phyloP scores from a whole-genome alignment of 2,888 invertebrate species.

The Amiota mariae region DNA sequence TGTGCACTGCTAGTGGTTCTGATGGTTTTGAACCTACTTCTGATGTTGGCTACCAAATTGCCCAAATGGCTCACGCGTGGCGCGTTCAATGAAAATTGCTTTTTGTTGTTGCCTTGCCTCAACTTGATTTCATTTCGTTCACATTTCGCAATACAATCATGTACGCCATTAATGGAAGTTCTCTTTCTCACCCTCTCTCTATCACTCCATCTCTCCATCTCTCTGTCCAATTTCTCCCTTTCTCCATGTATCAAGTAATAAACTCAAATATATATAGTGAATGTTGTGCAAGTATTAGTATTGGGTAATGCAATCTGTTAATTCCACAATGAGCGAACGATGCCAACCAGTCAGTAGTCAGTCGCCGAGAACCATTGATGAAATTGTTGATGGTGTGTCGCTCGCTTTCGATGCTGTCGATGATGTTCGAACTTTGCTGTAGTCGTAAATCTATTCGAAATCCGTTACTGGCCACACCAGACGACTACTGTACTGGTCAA shows the following conservation, averaged over 20 bases:
- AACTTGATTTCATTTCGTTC: neutral
- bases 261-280: neutral
- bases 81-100: slow-evolving; percentile 40
- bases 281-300: neutral
- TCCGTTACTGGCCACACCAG: slow-evolving; percentile 1
- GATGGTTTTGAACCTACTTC: slow-evolving; percentile 16
- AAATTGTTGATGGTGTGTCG: slow-evolving; percentile 8
- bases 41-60: neutral
- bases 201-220: neutral
- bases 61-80: neutral
- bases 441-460: slow-evolving; percentile 19
- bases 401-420: slow-evolving; percentile 31
- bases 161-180: slow-evolving; percentile 40
- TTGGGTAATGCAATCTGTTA: slow-evolving; percentile 55
- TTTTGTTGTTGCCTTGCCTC: slow-evolving; percentile 25
- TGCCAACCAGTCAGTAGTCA: too few relatives aligned
- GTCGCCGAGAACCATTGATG: neutral
- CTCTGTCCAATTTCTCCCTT: neutral
- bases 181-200: neutral
- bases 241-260: neutral
- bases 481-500: neutral
- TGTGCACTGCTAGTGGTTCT: slow-evolving; percentile 22
- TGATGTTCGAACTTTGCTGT: slow-evolving; percentile 34
- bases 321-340: slow-evolving; percentile 38
- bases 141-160: slow-evolving; percentile 21